These are phyloP conservation scores for Omphaloscelis lunosa DNA, from an alignment of 2,888 invertebrate species.

Conservation along the genomic window DNA sequence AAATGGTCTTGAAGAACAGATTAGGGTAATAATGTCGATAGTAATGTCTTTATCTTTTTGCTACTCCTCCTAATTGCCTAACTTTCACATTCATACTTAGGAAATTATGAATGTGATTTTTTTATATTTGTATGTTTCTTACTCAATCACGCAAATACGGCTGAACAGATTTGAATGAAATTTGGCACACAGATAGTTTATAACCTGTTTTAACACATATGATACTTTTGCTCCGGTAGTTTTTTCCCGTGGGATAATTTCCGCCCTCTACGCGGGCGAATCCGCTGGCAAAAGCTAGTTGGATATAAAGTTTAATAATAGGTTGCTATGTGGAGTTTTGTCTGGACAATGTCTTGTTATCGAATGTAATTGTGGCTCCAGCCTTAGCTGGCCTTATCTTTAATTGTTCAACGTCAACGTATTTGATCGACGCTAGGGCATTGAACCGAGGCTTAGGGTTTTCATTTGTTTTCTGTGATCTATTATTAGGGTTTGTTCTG, in stretches of 20 bases:
- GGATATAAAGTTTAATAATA: constrained; percentile 9
- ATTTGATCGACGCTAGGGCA: constrained; percentile 18
- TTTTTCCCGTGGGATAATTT: background rate
- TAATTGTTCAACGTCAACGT: constrained; percentile 27
- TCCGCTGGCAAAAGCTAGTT: background rate
- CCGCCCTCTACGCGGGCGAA: background rate
- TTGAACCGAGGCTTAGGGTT: constrained; percentile 13
- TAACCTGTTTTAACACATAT: too few relatives aligned
- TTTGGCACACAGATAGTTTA: background rate
- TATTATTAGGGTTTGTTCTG: background rate
- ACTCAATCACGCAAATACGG: background rate
- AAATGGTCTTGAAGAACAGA: constrained; percentile 40
- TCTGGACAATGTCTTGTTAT: constrained; percentile 42
- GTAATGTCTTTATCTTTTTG: constrained; percentile 39
- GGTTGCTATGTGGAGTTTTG: constrained; percentile 9
- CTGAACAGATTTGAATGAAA: background rate
- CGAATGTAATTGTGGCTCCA: constrained; percentile 38
- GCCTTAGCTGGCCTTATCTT: constrained; percentile 26
- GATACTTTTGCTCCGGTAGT: background rate
- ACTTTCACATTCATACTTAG: too few relatives aligned
- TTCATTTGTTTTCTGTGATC: constrained; percentile 1
- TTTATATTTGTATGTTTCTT: background rate
- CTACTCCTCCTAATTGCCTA: background rate
- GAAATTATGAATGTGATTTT: background rate
- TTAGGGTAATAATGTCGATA: constrained; percentile 44